phyloP scores from a whole-genome alignment of 2,888 invertebrate species.

The Rhamphomyia laevipes region DNA sequence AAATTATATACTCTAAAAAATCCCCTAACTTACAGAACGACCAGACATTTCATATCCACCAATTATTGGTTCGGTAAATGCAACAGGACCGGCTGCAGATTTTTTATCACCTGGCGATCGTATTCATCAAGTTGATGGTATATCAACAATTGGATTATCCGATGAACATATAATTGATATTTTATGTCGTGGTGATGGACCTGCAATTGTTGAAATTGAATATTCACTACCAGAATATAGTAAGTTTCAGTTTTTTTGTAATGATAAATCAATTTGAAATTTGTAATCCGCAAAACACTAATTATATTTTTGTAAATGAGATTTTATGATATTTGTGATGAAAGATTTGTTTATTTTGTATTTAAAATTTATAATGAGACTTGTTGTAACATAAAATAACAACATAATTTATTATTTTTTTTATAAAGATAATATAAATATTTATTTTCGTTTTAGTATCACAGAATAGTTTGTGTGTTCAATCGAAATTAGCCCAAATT shows the following conservation, averaged over 20 bases:
- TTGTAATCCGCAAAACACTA: background rate
- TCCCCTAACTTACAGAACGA: constrained; percentile 34
- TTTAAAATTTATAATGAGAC: no score
- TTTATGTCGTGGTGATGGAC: constrained; percentile 57
- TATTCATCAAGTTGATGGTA: constrained; percentile 71
- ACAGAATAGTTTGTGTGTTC: constrained; percentile 61
- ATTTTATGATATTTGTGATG: background rate
- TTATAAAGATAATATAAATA: background rate
- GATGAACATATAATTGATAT: constrained; percentile 64
- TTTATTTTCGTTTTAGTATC: constrained; percentile 39
- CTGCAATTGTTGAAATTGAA: constrained; percentile 70
- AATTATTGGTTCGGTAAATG: constrained; percentile 35
- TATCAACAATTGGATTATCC: constrained; percentile 59
- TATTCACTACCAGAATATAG: constrained; percentile 73
- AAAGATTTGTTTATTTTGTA: background rate
- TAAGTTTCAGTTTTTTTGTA: constrained; percentile 39
- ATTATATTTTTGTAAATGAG: constrained; percentile 2
- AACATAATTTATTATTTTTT: background rate
- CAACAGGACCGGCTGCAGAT: constrained; percentile 47
- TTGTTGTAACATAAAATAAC: no score
- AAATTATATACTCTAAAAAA: no score
- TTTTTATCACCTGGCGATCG: constrained; percentile 67
- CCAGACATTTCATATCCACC: constrained; percentile 38
- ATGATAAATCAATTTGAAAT: background rate
- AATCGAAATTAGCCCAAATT: constrained; percentile 67